Base-by-base conservation (phyloP, 1,140 invertebrate genomes). In the Geopemphigus sp. region DNA sequence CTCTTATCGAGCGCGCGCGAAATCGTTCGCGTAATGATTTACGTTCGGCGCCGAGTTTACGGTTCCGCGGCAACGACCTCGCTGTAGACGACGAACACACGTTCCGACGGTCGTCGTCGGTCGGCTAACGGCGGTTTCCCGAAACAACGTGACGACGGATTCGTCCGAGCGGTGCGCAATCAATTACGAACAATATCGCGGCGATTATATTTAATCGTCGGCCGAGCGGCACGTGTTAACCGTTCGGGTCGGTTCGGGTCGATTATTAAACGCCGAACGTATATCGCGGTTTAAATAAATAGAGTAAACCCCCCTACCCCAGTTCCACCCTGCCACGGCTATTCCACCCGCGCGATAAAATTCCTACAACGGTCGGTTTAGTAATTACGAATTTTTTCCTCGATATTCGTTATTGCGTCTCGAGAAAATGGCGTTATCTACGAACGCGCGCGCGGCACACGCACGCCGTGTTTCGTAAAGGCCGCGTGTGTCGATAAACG, bases 341-440 rank as follows among this genome's bases (percentile, higher is more conserved):
- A n/a, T n/a, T n/a, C n/a, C n/a, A n/a, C n/a, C n/a, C n/a, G 12
- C 1, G 32, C 19, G 54, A 76, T 59, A 76, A 59, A 76, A 59
- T 59, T 59, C 72, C 56, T 76, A 57, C 45, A 76, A 59, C 59
- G 72, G 56, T 59, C 54, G 54, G 32, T 39, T 54, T 32, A 29
- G 10, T 3, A 22, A n/a, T 73, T 39, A 39, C 32, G 32, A 8
- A 4, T 73, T 73, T 72, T 54, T 73, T 54, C 6, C 29, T 54
- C 4, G 22, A 39, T 39, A 39, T 39, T 39, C 19, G 53, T 17
- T 32, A 73, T 68, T 68, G 22, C 66, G 66, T 68, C 39, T 50
- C 5, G 22, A 68, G 14, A 68, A 68, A 45, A 39, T n/a, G n/a
- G n/a, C n/a, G n/a, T n/a, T n/a, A n/a, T n/a, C n/a, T n/a, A n/a